Evolutionary conservation across 1,140 invertebrate species (phyloP), one percentile per base, ranked within the genome.

Genomic region (Trichoplusia ni): DNA sequence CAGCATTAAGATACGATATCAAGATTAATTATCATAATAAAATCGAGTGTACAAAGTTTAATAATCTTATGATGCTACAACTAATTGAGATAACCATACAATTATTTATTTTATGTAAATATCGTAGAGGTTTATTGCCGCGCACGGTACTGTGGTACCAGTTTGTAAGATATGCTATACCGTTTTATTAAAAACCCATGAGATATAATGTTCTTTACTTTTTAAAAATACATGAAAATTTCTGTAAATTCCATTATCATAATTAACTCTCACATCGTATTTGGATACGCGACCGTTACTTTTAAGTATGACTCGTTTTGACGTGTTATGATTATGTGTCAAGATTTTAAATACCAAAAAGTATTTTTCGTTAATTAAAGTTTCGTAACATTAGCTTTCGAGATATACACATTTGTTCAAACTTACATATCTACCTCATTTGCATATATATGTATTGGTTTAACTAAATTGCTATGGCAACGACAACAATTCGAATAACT

Each of bases 281-380:
- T 65, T 66, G 46, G 67, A 67, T 73, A 74, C 65, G 69, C 49
- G 65, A 69, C 58, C 69, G 65, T 79, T 75, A 71, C 47, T 80
- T 81, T 79, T 74, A 75, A 78, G 69, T 83, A 73, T 79, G 73
- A 75, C 78, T 68, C 79, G 81, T 83, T 83, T 76, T 81, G 77
- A 81, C 73, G 54, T 72, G 81, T 73, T 81, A 82, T 77, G 75
- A 76, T 79, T 77, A 80, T 81, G 59, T 69, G 68, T 77, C 73
- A 67, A 64, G 64, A 79, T 75, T 76, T 69, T 66, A 71, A 60
- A 46, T 69, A 60, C 23, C 51, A 38, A 58, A 63, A 69, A 51
- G 29, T 35, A 73, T 68, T 70, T 76, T 70, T 35, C 66, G 42
- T 42, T 75, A 73, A 74, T 74, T 64, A 78, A 79, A 69, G 65